Percentiles rank a stretch among this genome's conserved stretches.
These are phyloP conservation scores for Sarcophaga rosellei DNA, from an alignment of 2,888 invertebrate species.

Conservation along the genomic window DNA sequence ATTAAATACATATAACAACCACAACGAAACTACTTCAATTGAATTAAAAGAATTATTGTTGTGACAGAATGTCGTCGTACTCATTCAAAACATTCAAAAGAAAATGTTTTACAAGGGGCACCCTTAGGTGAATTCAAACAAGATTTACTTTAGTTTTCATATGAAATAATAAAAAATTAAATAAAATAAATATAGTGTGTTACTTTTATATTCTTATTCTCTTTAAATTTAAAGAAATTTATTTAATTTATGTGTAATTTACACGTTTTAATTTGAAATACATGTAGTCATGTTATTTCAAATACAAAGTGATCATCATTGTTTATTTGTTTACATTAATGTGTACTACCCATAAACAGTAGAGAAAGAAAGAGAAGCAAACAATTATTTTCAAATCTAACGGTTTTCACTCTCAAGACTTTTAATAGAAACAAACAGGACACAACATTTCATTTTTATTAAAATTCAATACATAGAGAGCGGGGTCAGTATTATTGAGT, in stretches of 20 bases:
- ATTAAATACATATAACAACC: constrained; percentile 26
- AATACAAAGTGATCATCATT: not conserved
- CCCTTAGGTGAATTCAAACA: not conserved
- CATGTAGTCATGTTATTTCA: not conserved
- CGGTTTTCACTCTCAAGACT: not conserved
- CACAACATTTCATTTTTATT: not conserved
- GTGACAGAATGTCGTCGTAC: constrained; percentile 42
- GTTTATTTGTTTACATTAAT: not conserved
- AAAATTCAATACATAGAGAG: too few relatives aligned
- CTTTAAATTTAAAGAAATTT: not conserved
- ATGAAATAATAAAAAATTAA: not conserved
- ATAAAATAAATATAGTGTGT: not conserved
- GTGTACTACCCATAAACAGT: not conserved
- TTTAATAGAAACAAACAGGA: not conserved
- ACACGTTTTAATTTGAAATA: not conserved
- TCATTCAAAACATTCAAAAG: constrained; percentile 40
- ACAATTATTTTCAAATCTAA: not conserved
- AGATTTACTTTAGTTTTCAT: not conserved
- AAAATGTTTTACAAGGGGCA: constrained; percentile 29
- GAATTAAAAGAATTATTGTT: constrained; percentile 54
- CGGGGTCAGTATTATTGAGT: too few relatives aligned
- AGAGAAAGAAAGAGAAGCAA: not conserved
- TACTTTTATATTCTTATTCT: not conserved
- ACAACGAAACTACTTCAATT: constrained; percentile 57
- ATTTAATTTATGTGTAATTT: not conserved